Conservation (phyloP, 2,888 invertebrate genomes). For the Lithophane leautieri region DNA sequence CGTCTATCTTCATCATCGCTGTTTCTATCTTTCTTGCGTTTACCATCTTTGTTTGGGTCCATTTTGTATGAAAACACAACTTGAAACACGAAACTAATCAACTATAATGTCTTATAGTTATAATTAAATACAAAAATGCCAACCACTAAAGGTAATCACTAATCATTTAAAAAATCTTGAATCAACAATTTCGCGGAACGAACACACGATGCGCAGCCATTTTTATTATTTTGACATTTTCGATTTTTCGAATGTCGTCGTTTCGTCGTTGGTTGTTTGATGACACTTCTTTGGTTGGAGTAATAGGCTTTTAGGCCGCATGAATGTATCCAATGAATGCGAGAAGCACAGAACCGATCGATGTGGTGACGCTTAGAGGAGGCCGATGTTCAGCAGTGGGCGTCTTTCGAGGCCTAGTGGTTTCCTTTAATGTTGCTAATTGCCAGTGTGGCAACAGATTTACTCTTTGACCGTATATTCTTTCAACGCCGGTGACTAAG, state of each 20-base stretch:
- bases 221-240: conserved; percentile 59
- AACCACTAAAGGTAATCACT: background rate
- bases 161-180: conserved; percentile 15
- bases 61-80: conserved; percentile 67
- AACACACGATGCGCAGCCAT: conserved; percentile 60
- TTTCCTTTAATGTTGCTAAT: background rate
- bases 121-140: background rate
- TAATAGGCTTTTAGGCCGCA: conserved; percentile 10
- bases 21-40: conserved; percentile 80
- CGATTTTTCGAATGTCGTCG: conserved; percentile 17
- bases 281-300: conserved; percentile 11
- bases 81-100: conserved; percentile 7
- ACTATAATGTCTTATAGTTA: conserved; percentile 3
- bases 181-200: conserved; percentile 28
- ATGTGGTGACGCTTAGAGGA: background rate
- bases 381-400: background rate
- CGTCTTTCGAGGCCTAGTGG: background rate
- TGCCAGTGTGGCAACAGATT: background rate
- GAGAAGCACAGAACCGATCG: too few species aligned
- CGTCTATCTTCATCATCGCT: conserved; percentile 77
- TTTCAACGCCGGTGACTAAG: background rate
- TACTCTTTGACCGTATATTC: background rate
- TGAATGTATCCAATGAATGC: too few species aligned
- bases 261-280: conserved; percentile 5
- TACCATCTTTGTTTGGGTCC: conserved; percentile 78